Evolutionary conservation across 2,888 invertebrate genomes (phyloP).

Genomic region (Laspeyria flexula): DNA sequence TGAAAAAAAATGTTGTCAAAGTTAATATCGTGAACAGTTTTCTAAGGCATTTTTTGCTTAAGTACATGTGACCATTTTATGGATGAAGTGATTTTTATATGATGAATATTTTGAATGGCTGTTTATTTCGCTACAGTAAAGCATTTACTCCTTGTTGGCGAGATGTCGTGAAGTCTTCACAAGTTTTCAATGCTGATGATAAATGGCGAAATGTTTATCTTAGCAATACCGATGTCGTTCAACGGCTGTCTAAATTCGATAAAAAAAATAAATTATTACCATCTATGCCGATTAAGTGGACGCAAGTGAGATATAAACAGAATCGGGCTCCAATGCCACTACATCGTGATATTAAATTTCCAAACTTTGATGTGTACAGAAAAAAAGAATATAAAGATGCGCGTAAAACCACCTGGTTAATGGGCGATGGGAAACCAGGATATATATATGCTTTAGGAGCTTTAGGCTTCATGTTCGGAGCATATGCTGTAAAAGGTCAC

Average conservation of each 20-base stretch:
- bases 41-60: no score
- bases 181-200: slow-evolving; percentile 16
- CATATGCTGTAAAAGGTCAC: slow-evolving; percentile 88
- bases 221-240: slow-evolving; percentile 4
- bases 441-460: slow-evolving; percentile 80
- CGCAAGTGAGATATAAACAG: slow-evolving; percentile 67
- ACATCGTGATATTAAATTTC: slow-evolving; percentile 70
- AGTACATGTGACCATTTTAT: no score
- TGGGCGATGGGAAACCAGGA: slow-evolving; percentile 67
- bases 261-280: slow-evolving; percentile 21
- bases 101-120: not conserved
- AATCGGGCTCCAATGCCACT: slow-evolving; percentile 45
- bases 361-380: slow-evolving; percentile 71
- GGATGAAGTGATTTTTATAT: no score
- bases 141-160: not conserved
- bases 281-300: slow-evolving; percentile 52
- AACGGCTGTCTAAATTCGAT: slow-evolving; percentile 22
- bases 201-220: slow-evolving; percentile 2
- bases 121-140: not conserved
- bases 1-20: no score
- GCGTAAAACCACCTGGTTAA: slow-evolving; percentile 64
- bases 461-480: slow-evolving; percentile 84
- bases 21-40: no score
- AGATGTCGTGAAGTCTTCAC: not conserved
- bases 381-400: slow-evolving; percentile 66